Base-by-base conservation (phyloP, 2,797 vertebrate genomes). In the Bovichtus diacanthus region DNA sequence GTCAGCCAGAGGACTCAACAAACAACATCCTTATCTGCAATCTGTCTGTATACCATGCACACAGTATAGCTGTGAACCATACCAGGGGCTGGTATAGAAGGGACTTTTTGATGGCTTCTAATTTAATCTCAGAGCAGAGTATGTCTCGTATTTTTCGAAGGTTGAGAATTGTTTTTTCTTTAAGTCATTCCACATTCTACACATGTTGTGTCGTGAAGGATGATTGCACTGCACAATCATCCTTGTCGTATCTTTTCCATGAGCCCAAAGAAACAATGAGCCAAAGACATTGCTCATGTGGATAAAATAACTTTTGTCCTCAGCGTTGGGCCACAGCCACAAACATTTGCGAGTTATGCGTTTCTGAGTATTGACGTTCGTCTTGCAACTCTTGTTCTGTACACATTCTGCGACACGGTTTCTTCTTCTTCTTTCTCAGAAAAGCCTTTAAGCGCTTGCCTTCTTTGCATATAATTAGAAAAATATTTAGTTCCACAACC, bases 1-100 rank as follows among this genome's bases (percentile, higher is more conserved):
- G 65, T 23, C 7, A 41, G 34, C 36, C 63, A 43, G 46, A 77
- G 27, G 44, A 59, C 51, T 59, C 58, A 80, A 34, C 39, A 70
- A 68, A 31, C 76, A 56, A 44, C 81, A 67, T 78, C 81, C 74
- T 88, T 77, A 86, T 90, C 78, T 69, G 39, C 66, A 73, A 73
- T 70, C 58, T 29, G 36, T 6, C 4, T 39, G 58, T 74, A 69
- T 31, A 69, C 13, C 11, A 4, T 31, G 44, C 11, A 55, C 5
- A 65, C 18, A n/a, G 10, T 38, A 8, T 34, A 5, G 38, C 38
- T 55, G n/a, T 58, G 3, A 47, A 31, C 12, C 62, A 18, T 5
- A 6, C 9, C 0, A 21, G 2, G n/a, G n/a, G 19, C 11, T 59
- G 34, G 4, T 53, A 18, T 2, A 23, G 15, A 34, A 34, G 62